A percentile compares a stretch with the other conserved stretches of the same genome.
These are phyloP conservation scores for Epizoanthus scotinus DNA, from an alignment of 92 coral and sea anemone species.

Conservation along the genomic window DNA sequence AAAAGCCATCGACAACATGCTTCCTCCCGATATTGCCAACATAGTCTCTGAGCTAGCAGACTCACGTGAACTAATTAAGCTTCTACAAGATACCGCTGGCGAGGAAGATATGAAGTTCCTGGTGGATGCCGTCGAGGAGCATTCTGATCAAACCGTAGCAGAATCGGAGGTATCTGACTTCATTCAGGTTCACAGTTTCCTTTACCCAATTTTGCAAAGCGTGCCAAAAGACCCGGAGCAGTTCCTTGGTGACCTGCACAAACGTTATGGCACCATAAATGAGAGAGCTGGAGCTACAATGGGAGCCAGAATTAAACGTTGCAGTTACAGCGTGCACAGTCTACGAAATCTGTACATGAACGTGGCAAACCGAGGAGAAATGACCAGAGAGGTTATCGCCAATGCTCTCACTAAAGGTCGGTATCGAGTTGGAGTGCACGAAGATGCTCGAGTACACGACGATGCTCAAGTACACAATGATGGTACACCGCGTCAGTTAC, in stretches of 20 bases:
- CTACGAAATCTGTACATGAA: conserved; percentile 77
- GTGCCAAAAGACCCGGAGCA: conserved; percentile 47
- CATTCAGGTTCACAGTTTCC: conserved; percentile 91
- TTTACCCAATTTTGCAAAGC: conserved; percentile 55
- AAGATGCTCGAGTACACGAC: neutral
- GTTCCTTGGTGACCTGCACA: conserved; percentile 40
- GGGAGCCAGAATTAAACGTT: conserved; percentile 81
- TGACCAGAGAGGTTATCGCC: conserved; percentile 79
- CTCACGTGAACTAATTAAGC: conserved; percentile 56
- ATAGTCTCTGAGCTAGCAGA: conserved; percentile 55
- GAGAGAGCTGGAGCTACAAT: conserved; percentile 43
- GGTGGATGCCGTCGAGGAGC: conserved; percentile 97
- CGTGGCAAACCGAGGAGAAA: conserved; percentile 88
- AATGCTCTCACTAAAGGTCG: conserved; percentile 54
- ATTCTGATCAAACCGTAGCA: conserved; percentile 90
- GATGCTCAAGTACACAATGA: neutral
- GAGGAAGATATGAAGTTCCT: conserved; percentile 82
- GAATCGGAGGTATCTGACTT: conserved; percentile 89
- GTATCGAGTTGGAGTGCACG: neutral
- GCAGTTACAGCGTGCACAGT: conserved; percentile 83
- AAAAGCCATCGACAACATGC: too few species aligned
- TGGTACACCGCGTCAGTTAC: neutral
- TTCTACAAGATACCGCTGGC: conserved; percentile 66
- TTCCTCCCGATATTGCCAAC: conserved; percentile 51
- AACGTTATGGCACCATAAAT: conserved; percentile 43